Evolutionary conservation across 1,140 invertebrate species (phyloP), one percentile per base, ranked within the genome.

Genomic region (Pogonomyrmex barbatus): DNA sequence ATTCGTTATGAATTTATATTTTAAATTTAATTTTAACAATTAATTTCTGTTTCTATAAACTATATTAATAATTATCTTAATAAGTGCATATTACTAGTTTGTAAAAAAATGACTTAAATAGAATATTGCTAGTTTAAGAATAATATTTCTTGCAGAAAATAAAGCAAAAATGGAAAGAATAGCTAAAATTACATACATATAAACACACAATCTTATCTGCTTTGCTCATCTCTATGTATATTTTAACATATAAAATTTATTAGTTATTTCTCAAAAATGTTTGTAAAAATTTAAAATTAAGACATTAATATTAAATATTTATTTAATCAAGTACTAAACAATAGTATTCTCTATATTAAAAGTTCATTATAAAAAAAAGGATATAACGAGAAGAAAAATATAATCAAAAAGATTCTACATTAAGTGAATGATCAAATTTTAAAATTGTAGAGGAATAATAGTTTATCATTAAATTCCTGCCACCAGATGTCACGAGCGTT

Each of bases 401-500:
- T 14, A 9, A 73, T 39, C 54, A 3, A 62, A 47, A 47, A 14
- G 4, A 42, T 42, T 77, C 4, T 54, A n/a, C n/a, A 54, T 56
- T n/a, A 17, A 33, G 8, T 1, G 50, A n/a, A n/a, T 24, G 24
- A 24, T 39, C 0, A 68, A n/a, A 47, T 52, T 33, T 0, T 52
- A 9, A 79, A 52, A 87, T 52, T 33, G 0, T 5, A 2, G 14
- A 78, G 50, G 73, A 58, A 24, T 73, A 17, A 17, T 52, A 47
- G 62, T 87, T 65, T 33, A 50, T 33, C 5, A 70, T 42, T 70
- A 2, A 14, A 12, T 2, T 17, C 5, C 12, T 14, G 8, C 77
- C 78, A 54, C 60, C 30, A 90, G 89, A 88, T 91, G 90, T 88
- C 90, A 71, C 81, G 30, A 85, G 77, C 58, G 17, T 91, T 70